These are phyloP conservation scores for Rhinolophus sinicus DNA, from an alignment of 2,113 vertebrate genomes.

Conservation along the genomic window DNA sequence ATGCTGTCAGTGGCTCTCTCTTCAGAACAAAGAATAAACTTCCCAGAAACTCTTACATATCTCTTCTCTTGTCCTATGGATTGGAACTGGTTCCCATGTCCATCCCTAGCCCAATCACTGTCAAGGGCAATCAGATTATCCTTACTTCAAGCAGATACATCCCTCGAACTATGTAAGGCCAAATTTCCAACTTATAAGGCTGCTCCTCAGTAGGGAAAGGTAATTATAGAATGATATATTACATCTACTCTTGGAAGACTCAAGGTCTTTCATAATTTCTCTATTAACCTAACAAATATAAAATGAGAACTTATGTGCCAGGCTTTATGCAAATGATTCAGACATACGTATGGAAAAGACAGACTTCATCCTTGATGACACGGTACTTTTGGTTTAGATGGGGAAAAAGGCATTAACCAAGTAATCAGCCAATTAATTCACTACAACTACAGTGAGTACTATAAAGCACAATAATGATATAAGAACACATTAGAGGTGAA, in stretches of 20 bases:
- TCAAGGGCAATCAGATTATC: conserved; percentile 20
- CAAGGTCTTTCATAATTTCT: conserved; percentile 22
- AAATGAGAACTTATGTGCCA: not conserved
- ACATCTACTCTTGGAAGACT: not conserved
- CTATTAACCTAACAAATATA: conserved; percentile 20
- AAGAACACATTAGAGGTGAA: not conserved
- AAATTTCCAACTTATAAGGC: conserved; percentile 7
- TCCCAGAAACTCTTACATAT: conserved; percentile 3
- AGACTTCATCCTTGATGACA: not conserved
- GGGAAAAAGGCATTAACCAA: not conserved
- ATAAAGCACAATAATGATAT: not conserved
- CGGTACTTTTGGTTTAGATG: not conserved
- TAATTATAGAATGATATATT: not conserved
- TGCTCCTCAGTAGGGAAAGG: not conserved
- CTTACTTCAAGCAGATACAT: not conserved
- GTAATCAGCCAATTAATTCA: conserved; percentile 4
- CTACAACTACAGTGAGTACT: not conserved
- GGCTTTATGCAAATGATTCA: not conserved
- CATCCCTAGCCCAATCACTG: not conserved
- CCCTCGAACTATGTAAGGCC: not conserved
- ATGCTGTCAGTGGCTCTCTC: not conserved
- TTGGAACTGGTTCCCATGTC: not conserved
- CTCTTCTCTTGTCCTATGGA: not conserved
- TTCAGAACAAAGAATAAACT: not conserved
- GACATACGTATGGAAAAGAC: conserved; percentile 9